These are phyloP conservation scores for Sterrhoptilus dennistouni DNA, from an alignment of 2,113 vertebrate species.

Conservation along the genomic window DNA sequence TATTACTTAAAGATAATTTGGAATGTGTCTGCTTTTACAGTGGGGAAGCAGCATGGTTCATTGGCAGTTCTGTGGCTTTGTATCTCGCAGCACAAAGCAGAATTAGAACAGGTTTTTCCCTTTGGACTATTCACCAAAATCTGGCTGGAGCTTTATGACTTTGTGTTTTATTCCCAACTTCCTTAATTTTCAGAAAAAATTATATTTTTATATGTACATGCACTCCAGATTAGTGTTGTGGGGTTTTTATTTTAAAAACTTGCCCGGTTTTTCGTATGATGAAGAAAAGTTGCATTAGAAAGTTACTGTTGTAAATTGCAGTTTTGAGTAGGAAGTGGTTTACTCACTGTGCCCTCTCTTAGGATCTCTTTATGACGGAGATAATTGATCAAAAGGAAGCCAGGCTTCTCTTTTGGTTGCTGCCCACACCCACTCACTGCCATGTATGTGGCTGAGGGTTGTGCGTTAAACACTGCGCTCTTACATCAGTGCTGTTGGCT, in stretches of 20 bases:
- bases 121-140: background rate
- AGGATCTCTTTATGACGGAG: constrained; percentile 32
- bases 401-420: constrained; percentile 75
- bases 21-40: background rate
- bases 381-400: constrained; percentile 76
- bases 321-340: constrained; percentile 43
- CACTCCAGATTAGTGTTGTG: background rate
- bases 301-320: constrained; percentile 16
- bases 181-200: background rate
- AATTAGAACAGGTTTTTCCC: background rate
- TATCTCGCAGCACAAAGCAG: background rate
- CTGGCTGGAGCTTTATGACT: background rate
- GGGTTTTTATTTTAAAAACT: background rate
- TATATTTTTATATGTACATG: background rate
- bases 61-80: background rate
- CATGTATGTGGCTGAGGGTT: background rate
- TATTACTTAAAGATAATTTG: background rate
- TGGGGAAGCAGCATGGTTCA: background rate
- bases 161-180: background rate
- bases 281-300: background rate
- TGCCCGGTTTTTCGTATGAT: background rate
- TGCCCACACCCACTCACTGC: constrained; percentile 27
- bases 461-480: background rate
- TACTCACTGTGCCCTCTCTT: background rate
- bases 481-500: constrained; percentile 36